phyloP scores from a whole-genome alignment of 35 echinoderm and acorn worm genomes.

The Apostichopus parvimensis region DNA sequence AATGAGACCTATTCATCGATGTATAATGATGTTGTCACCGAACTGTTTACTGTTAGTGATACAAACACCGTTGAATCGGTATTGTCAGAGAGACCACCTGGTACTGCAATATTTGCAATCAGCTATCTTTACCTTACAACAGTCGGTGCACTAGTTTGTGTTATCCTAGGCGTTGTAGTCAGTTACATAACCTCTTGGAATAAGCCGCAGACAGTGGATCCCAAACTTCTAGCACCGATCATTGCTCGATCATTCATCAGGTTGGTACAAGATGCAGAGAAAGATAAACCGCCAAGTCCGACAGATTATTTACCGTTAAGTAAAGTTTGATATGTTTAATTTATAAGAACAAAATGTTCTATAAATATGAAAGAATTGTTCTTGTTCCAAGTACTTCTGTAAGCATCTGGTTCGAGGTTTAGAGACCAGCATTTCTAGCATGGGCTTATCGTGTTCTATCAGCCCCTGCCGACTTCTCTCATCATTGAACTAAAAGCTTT shows the following conservation, averaged over 20 bases:
- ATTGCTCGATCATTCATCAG: slow-evolving; percentile 5
- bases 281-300: background rate
- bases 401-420: too few species aligned
- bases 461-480: too few species aligned
- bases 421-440: too few species aligned
- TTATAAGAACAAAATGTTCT: too few species aligned
- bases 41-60: background rate
- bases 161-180: background rate
- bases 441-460: too few species aligned
- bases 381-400: too few species aligned
- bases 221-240: slow-evolving; percentile 5
- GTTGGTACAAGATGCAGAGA: background rate
- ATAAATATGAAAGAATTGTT: too few species aligned
- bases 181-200: slow-evolving; percentile 16
- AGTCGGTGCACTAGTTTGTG: background rate
- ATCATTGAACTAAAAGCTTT: too few species aligned
- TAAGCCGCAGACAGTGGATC: background rate
- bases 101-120: background rate
- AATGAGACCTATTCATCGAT: background rate
- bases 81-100: background rate
- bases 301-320: too few species aligned
- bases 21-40: background rate
- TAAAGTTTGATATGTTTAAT: too few species aligned
- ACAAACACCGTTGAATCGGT: background rate
- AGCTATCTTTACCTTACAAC: slow-evolving; percentile 19